Percentiles rank a stretch among this genome's conserved stretches.
Evolutionary conservation across 1,140 invertebrate genomes (phyloP).

Genomic region (Trialeurodes vaporariorum): DNA sequence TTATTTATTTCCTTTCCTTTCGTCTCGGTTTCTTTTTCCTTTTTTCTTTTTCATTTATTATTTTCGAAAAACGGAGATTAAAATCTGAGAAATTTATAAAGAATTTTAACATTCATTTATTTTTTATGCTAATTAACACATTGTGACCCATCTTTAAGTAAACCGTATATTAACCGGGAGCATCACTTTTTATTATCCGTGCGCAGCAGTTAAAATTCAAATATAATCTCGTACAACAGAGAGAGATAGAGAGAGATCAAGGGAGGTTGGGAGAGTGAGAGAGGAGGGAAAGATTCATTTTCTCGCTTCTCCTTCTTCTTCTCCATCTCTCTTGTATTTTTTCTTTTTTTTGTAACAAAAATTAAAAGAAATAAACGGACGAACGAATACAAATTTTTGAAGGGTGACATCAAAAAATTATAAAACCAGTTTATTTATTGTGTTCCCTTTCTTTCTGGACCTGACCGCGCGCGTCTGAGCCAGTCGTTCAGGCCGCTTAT

Average conservation of each 20-base stretch:
- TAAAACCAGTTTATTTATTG: slow-evolving; percentile 1
- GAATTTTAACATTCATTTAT: not conserved
- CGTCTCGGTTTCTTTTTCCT: too few relatives aligned
- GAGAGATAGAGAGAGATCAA: too few relatives aligned
- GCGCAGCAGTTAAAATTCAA: not conserved
- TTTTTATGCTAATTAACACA: not conserved
- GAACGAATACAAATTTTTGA: not conserved
- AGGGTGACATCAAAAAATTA: not conserved
- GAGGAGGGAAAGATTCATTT: too few relatives aligned
- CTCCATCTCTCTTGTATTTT: too few relatives aligned
- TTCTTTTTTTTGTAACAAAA: not conserved
- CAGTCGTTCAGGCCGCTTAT: not conserved
- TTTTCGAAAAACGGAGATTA: not conserved
- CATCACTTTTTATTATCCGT: not conserved
- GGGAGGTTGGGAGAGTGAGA: too few relatives aligned
- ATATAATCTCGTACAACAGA: not conserved
- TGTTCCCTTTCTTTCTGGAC: not conserved
- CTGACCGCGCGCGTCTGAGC: too few relatives aligned
- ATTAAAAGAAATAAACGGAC: not conserved
- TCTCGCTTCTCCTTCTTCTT: too few relatives aligned
- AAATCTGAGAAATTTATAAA: not conserved
- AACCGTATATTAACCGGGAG: not conserved
- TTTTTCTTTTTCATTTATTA: not conserved
- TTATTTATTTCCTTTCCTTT: not conserved
- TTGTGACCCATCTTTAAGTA: not conserved